Evolutionary conservation across 1,140 invertebrate species (phyloP), one percentile per base, ranked within the genome.

Genomic region (Schlechtendalia chinensis): DNA sequence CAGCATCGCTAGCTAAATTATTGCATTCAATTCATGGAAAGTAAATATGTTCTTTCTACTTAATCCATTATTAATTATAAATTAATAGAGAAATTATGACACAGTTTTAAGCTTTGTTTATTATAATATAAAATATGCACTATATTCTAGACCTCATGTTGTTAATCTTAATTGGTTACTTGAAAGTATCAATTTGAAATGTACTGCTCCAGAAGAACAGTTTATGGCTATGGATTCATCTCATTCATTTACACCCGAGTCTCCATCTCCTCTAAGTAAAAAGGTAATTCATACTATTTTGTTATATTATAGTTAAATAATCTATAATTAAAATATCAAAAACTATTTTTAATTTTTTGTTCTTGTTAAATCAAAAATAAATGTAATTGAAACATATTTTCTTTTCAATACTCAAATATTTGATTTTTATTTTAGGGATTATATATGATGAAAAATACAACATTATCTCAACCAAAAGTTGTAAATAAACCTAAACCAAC

Each of bases 161-260:
- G 89, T 96, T 1, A 89, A 86, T 58, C 45, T 91, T 59, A 86
- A 89, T 19, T 96, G 95, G 95, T 84, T 96, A 32, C 83, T 91
- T 22, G 89, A 92, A 81, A 93, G 93, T 85, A 90, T 93, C 2
- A 88, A 89, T 81, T 85, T 89, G 0, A 88, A 89, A 71, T 86
- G 86, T 74, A 86, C 89, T 11, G 88, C 90, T 4, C 85, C 87
- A 24, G 92, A 93, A 85, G 87, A 89, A 45, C 83, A 85, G 22
- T 90, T 87, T 50, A 4, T 79, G 2, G 75, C 75, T 27, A 63
- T 79, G 22, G 75, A 79, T 61, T 58, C 75, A 61, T 79, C 75
- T 47, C 58, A 79, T 79, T 29, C 75, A 50, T 79, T 83, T 61
- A 24, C 61, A 84, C 82, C 83, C 1, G 85, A 87, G 81, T 85